These are phyloP conservation scores for Pristionchus mayeri DNA, from an alignment of 2,888 invertebrate genomes.

Conservation along the genomic window DNA sequence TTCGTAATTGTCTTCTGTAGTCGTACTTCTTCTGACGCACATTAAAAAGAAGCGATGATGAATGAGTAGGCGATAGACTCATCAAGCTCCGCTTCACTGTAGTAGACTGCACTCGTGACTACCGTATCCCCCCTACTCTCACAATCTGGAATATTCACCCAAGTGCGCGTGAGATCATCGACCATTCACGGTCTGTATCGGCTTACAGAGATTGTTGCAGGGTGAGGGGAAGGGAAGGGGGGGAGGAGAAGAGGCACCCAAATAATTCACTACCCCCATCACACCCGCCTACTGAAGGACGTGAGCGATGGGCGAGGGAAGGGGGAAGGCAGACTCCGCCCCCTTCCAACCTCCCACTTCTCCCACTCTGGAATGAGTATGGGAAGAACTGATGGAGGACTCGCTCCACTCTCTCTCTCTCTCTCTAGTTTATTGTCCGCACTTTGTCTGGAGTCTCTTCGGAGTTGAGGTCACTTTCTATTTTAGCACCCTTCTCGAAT, in stretches of 20 bases:
- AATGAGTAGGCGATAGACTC: not conserved
- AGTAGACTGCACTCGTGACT: not conserved
- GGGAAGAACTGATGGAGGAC: slow-evolving; percentile 22
- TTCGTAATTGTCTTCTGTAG: not conserved
- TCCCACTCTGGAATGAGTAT: slow-evolving; percentile 18
- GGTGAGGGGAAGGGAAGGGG: not conserved
- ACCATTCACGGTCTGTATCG: not conserved
- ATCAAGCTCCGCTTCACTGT: not conserved
- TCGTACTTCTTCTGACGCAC: not conserved
- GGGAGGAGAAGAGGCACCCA: not conserved
- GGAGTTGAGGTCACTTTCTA: not conserved
- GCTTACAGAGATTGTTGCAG: not conserved
- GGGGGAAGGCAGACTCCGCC: not conserved
- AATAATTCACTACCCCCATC: slow-evolving; percentile 37
- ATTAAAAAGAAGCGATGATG: not conserved
- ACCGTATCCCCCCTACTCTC: not conserved
- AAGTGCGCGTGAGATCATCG: not conserved
- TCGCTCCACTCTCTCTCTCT: not conserved
- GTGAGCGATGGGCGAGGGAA: not conserved
- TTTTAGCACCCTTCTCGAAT: not conserved
- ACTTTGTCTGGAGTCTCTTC: not conserved
- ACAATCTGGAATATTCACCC: not conserved
- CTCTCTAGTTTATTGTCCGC: slow-evolving; percentile 20
- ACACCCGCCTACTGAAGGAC: slow-evolving; percentile 31
- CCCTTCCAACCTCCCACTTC: not conserved